Evolutionary conservation across 2,888 invertebrate genomes (phyloP).

Genomic region (Lymantria dispar): DNA sequence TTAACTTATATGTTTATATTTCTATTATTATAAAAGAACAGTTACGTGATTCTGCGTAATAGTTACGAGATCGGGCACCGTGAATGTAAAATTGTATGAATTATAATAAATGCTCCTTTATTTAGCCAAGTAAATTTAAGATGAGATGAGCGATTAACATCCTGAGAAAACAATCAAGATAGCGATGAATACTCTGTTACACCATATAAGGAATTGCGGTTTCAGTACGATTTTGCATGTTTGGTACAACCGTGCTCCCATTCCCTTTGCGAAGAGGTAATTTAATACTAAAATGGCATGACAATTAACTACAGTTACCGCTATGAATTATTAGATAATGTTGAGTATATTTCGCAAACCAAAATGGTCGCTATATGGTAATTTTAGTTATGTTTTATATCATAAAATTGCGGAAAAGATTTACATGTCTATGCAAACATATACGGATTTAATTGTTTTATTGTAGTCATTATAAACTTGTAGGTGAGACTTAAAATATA

Average conservation of each 20-base stretch:
- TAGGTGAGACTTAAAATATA: neutral
- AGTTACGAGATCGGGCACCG: neutral
- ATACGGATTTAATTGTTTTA: constrained; percentile 4
- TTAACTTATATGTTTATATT: neutral
- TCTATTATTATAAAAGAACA: neutral
- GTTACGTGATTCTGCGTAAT: constrained; percentile 5
- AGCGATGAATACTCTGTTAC: constrained; percentile 12
- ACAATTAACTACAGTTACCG: constrained; percentile 28
- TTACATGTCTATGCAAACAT: constrained; percentile 1
- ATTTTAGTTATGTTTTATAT: constrained; percentile 10
- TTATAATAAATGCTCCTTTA: constrained; percentile 5
- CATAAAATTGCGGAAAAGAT: constrained; percentile 10
- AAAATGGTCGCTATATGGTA: constrained; percentile 15
- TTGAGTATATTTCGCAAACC: constrained; percentile 9
- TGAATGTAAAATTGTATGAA: constrained; percentile 1
- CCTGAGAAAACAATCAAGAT: constrained; percentile 21
- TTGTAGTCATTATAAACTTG: neutral
- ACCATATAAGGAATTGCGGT: constrained; percentile 59
- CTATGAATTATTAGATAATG: constrained; percentile 31
- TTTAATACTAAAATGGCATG: constrained; percentile 48
- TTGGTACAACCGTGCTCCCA: constrained; percentile 45
- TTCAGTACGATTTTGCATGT: constrained; percentile 29
- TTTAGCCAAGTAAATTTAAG: constrained; percentile 1
- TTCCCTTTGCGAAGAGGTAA: constrained; percentile 55
- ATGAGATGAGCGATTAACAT: constrained; percentile 7